A percentile compares a stretch with the other conserved stretches of the same genome.
Evolutionary conservation across 2,797 vertebrate species (phyloP).

Genomic region (Sternotherus odoratus): DNA sequence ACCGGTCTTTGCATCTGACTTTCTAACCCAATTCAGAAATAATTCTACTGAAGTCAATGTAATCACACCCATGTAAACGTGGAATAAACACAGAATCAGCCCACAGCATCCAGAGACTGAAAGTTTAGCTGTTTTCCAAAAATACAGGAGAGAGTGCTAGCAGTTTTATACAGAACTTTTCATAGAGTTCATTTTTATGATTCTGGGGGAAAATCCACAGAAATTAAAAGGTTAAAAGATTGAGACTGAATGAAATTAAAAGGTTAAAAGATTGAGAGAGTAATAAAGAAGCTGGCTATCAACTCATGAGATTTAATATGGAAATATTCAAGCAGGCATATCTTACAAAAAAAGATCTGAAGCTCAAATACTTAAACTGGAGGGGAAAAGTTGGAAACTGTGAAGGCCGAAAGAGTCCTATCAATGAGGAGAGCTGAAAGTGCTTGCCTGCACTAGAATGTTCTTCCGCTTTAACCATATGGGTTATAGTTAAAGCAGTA

Average conservation of each 20-base stretch:
- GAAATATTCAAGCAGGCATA: slow-evolving; percentile 44
- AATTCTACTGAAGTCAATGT: not conserved
- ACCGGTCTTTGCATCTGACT: slow-evolving; percentile 25
- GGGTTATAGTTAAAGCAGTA: not conserved
- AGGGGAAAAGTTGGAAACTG: slow-evolving; percentile 15
- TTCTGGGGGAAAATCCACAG: not conserved
- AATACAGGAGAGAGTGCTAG: not conserved
- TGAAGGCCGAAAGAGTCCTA: slow-evolving; percentile 1
- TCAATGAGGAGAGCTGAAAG: not conserved
- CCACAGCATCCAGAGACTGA: not conserved
- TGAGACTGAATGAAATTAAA: not conserved
- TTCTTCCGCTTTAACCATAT: not conserved
- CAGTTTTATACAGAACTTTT: not conserved
- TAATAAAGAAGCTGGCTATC: slow-evolving; percentile 38
- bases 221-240: slow-evolving; percentile 14
- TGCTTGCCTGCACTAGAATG: not conserved
- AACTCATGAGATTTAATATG: slow-evolving; percentile 27
- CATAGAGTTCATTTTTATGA: not conserved
- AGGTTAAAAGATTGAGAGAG: slow-evolving; percentile 12
- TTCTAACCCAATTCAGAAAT: not conserved
- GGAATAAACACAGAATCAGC: not conserved
- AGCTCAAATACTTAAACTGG: slow-evolving; percentile 46
- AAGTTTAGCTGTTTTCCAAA: not conserved
- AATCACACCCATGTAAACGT: not conserved
- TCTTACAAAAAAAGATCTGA: not conserved